Conservation (phyloP, 2,888 invertebrate species). For the Caradrina kadenii region DNA sequence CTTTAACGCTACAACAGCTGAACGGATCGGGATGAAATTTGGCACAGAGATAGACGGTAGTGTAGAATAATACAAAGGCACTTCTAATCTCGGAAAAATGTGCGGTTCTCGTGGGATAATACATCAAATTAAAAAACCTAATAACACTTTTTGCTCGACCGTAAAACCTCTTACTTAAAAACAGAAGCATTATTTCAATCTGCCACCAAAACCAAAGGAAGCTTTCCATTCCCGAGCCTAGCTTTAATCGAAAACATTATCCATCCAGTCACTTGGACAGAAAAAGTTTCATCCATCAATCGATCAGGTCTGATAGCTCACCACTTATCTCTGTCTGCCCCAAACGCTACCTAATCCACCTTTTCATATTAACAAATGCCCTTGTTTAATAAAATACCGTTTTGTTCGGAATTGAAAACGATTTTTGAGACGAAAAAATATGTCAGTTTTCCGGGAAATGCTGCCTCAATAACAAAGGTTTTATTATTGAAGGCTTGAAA, state of each 20-base stretch:
- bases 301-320: slow-evolving; percentile 39
- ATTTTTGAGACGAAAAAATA: slow-evolving; percentile 37
- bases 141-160: too few species aligned
- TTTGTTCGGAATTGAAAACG: slow-evolving; percentile 48
- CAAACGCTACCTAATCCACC: slow-evolving; percentile 38
- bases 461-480: slow-evolving; percentile 48
- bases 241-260: slow-evolving; percentile 50
- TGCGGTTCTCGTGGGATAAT: too few species aligned
- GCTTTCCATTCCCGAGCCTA: slow-evolving; percentile 18
- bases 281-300: slow-evolving; percentile 59
- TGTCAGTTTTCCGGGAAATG: slow-evolving; percentile 36
- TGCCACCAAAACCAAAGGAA: not conserved
- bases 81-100: too few species aligned
- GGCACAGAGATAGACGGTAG: too few species aligned
- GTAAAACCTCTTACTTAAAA: not conserved
- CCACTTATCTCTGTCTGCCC: slow-evolving; percentile 59
- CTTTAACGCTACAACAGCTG: too few species aligned
- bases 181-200: not conserved
- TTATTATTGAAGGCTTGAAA: slow-evolving; percentile 49
- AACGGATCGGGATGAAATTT: too few species aligned
- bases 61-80: too few species aligned
- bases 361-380: slow-evolving; percentile 56
- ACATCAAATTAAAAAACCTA: too few species aligned
- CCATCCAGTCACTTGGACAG: slow-evolving; percentile 30
- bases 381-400: slow-evolving; percentile 57